These are phyloP conservation scores for Sciurus carolinensis DNA, from an alignment of 2,797 vertebrate genomes.

Conservation along the genomic window DNA sequence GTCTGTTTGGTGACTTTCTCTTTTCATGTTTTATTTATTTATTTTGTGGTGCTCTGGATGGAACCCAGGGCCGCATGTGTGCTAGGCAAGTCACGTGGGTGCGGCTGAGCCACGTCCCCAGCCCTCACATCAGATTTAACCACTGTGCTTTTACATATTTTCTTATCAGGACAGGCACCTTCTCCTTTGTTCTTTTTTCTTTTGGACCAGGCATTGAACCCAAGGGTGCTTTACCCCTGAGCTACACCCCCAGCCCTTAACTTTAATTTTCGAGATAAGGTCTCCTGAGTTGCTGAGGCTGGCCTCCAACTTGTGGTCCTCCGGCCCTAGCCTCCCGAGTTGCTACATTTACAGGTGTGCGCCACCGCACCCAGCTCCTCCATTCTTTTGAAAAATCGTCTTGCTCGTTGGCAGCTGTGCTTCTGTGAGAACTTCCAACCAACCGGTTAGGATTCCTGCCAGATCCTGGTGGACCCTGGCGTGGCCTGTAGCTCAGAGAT, in stretches of 20 bases:
- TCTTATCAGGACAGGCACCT: neutral
- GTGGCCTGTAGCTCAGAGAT: neutral
- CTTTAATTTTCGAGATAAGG: neutral
- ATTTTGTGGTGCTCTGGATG: no score
- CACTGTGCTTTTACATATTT: rapidly evolving
- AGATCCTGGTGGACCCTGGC: neutral
- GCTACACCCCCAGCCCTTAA: no score
- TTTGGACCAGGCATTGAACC: no score
- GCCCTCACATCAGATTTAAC: neutral
- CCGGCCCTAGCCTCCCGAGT: no score
- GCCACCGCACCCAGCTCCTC: no score
- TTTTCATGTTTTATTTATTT: neutral
- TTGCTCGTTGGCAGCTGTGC: neutral
- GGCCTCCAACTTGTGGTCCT: no score
- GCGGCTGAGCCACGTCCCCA: no score
- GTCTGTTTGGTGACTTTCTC: neutral
- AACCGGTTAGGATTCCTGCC: neutral
- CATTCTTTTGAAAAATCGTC: neutral
- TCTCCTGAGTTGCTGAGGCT: no score
- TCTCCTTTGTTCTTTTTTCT: neutral
- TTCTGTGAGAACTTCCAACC: neutral
- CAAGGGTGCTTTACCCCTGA: no score
- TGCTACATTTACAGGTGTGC: no score
- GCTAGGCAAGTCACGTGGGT: no score
- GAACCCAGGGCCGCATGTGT: no score